A percentile compares a stretch with the other conserved stretches of the same genome.
Evolutionary conservation across 2,113 vertebrate genomes (phyloP).

Genomic region (Canis aureus): DNA sequence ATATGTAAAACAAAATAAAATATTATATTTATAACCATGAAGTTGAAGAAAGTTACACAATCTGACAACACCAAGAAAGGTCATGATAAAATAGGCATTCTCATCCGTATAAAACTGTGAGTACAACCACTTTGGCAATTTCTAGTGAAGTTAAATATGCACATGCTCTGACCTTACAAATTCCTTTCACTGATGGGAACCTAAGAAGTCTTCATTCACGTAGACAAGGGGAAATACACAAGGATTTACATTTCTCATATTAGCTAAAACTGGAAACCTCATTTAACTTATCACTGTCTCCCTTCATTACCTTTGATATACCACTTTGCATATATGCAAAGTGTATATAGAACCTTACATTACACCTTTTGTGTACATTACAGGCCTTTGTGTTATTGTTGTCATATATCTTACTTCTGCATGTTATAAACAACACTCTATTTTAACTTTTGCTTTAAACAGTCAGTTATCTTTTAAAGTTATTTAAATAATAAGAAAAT

Average conservation of each 20-base stretch:
- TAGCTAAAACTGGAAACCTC: constrained; percentile 41
- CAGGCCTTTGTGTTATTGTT: not conserved
- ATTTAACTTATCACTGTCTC: not conserved
- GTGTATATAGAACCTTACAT: not conserved
- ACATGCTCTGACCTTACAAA: not conserved
- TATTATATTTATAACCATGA: not conserved
- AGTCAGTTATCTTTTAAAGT: constrained; percentile 38
- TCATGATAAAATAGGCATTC: not conserved
- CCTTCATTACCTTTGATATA: not conserved
- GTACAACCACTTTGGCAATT: not conserved
- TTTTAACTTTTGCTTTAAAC: constrained; percentile 4
- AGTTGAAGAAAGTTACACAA: constrained; percentile 26
- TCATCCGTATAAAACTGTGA: constrained; percentile 7
- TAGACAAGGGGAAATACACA: not conserved
- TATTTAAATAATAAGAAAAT: constrained; percentile 5
- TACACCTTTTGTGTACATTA: not conserved
- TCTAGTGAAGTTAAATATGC: not conserved
- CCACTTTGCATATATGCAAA: not conserved
- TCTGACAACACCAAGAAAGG: not conserved
- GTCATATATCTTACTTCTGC: not conserved
- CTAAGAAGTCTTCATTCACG: constrained; percentile 16
- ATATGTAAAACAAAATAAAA: constrained; percentile 42
- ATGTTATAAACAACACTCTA: not conserved
- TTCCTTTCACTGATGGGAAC: constrained; percentile 26
- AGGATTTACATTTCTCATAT: not conserved